Conservation (phyloP, 1,140 invertebrate genomes). For the Amyelois transitella region DNA sequence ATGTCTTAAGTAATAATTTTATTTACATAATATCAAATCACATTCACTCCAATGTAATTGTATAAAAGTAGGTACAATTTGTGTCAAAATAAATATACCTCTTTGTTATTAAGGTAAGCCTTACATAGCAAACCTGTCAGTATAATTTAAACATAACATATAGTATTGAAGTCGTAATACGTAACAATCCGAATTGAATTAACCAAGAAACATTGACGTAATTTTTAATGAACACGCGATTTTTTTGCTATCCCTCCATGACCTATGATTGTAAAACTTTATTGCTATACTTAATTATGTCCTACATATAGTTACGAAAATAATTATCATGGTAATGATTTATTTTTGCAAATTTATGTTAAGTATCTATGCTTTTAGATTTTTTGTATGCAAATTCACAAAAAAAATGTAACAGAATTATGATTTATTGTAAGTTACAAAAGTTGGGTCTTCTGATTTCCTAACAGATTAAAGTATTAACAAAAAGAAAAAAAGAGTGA, state of each 20-base stretch:
- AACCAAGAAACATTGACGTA: not conserved
- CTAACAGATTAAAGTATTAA: too few relatives aligned
- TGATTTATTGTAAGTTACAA: too few relatives aligned
- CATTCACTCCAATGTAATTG: not conserved
- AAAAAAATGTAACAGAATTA: too few relatives aligned
- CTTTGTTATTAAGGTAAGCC: not conserved
- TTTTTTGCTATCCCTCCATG: not conserved
- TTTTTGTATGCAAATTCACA: too few relatives aligned
- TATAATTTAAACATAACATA: not conserved
- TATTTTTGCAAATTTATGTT: too few relatives aligned
- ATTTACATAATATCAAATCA: not conserved
- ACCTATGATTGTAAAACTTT: conserved; percentile 5
- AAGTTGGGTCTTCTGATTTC: too few relatives aligned
- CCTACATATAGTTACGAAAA: not conserved
- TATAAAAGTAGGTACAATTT: not conserved
- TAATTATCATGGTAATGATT: not conserved
- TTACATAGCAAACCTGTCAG: not conserved
- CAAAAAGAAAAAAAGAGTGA: too few relatives aligned
- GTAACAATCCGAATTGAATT: not conserved
- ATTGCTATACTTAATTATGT: not conserved
- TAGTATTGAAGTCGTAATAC: not conserved
- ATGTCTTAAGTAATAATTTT: too few relatives aligned
- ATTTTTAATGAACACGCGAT: not conserved
- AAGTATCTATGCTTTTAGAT: too few relatives aligned
- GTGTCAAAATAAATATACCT: not conserved